Evolutionary conservation across 2,888 invertebrate species (phyloP).

Genomic region (Crossocerus cetratus): DNA sequence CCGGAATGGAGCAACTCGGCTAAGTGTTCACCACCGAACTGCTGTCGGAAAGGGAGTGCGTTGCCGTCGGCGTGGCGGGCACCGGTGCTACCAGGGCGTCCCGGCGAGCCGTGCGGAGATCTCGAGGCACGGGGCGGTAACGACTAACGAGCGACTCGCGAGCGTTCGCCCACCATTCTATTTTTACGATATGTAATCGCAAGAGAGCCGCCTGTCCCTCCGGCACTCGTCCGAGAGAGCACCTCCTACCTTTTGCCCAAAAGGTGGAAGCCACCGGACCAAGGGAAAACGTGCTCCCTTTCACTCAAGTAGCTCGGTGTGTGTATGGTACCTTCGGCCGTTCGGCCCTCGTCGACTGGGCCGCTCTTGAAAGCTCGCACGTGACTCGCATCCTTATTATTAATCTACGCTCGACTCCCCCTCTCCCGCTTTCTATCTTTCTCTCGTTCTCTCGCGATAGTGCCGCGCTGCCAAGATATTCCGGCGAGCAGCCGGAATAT

Average conservation of each 20-base stretch:
- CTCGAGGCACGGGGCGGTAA: too few species aligned
- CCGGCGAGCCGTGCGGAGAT: too few species aligned
- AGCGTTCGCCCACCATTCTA: constrained; percentile 36
- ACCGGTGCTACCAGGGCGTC: too few species aligned
- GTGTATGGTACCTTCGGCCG: too few species aligned
- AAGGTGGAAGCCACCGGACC: too few species aligned
- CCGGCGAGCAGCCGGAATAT: not conserved
- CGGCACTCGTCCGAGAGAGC: not conserved
- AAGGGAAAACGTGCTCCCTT: not conserved
- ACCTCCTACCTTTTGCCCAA: not conserved
- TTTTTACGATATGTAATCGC: constrained; percentile 53
- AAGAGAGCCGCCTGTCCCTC: constrained; percentile 52
- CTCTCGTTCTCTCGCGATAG: not conserved
- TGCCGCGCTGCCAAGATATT: not conserved
- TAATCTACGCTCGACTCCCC: too few species aligned
- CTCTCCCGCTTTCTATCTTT: too few species aligned
- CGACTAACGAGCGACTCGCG: constrained; percentile 44
- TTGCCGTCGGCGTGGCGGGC: too few species aligned
- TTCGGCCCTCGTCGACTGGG: not conserved
- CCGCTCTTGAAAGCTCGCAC: not conserved
- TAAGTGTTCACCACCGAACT: too few species aligned
- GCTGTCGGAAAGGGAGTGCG: too few species aligned
- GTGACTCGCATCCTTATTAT: not conserved
- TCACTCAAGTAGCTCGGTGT: not conserved
- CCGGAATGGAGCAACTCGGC: too few species aligned